Evolutionary conservation across 1,140 invertebrate species (phyloP).

Genomic region (Formica exsecta): DNA sequence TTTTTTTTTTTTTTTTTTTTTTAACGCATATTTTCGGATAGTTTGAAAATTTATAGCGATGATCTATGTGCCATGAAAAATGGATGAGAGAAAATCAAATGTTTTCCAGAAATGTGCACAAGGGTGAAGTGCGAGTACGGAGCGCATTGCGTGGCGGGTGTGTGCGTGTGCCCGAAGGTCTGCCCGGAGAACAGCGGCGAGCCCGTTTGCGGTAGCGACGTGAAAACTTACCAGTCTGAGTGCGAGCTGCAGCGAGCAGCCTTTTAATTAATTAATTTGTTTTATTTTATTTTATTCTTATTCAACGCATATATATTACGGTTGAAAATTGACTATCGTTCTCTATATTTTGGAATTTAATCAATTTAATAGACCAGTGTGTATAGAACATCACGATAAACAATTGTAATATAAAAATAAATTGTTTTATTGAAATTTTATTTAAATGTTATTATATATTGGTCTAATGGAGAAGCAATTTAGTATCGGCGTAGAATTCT

Average conservation of each 20-base stretch:
- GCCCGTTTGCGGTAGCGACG: slow-evolving; percentile 94
- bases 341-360: no score
- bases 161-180: slow-evolving; percentile 93
- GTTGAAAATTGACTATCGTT: no score
- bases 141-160: slow-evolving; percentile 92
- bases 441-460: not conserved
- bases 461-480: not conserved
- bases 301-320: no score
- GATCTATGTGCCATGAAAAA: not conserved
- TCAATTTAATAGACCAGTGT: no score
- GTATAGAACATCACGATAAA: no score
- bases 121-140: slow-evolving; percentile 93
- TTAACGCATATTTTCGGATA: not conserved
- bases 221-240: slow-evolving; percentile 93
- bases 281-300: not conserved
- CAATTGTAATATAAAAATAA: no score
- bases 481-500: not conserved
- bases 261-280: no score
- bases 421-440: not conserved
- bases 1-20: not conserved
- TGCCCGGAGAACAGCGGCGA: slow-evolving; percentile 89
- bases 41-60: not conserved
- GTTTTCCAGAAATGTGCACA: slow-evolving; percentile 91
- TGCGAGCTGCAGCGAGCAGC: slow-evolving; percentile 94
- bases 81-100: not conserved